Percentiles rank a stretch among this genome's conserved stretches.
Evolutionary conservation across 2,888 invertebrate genomes (phyloP).

Genomic region (Coronaproctus castanopsis): DNA sequence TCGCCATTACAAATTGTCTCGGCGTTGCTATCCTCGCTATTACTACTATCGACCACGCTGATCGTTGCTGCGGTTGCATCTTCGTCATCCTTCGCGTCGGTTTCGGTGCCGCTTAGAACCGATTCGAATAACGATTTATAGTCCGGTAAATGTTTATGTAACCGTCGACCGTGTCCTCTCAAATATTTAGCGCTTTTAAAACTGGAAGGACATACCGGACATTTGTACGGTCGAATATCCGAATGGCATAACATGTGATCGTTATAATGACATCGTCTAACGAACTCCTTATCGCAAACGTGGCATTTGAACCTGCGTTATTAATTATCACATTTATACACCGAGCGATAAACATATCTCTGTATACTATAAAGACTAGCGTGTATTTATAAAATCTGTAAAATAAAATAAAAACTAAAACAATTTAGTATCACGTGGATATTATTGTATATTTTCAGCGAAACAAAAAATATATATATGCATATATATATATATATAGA

Average conservation of each 20-base stretch:
- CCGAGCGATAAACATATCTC: no score
- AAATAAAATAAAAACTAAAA: no score
- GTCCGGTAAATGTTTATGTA: constrained; percentile 4
- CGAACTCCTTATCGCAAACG: constrained; percentile 28
- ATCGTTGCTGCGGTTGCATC: background rate
- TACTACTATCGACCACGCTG: background rate
- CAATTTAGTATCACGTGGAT: no score
- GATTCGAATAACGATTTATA: constrained; percentile 6
- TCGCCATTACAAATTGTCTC: no score
- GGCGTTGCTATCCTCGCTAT: background rate
- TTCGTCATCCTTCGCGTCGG: background rate
- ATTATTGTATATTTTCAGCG: no score
- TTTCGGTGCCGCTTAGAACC: background rate
- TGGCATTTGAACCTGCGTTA: constrained; percentile 25
- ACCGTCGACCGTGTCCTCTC: constrained; percentile 4
- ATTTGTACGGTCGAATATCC: constrained; percentile 7
- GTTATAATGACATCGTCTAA: constrained; percentile 28
- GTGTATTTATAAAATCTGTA: no score
- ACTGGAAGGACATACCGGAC: constrained; percentile 5
- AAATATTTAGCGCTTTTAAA: constrained; percentile 10
- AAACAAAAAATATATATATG: no score
- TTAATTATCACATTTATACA: no score
- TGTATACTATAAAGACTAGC: no score
- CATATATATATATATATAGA: no score
- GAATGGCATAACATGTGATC: constrained; percentile 23